phyloP scores from a whole-genome alignment of 64 coral and sea anemone species.

The Orbicella faveolata region DNA sequence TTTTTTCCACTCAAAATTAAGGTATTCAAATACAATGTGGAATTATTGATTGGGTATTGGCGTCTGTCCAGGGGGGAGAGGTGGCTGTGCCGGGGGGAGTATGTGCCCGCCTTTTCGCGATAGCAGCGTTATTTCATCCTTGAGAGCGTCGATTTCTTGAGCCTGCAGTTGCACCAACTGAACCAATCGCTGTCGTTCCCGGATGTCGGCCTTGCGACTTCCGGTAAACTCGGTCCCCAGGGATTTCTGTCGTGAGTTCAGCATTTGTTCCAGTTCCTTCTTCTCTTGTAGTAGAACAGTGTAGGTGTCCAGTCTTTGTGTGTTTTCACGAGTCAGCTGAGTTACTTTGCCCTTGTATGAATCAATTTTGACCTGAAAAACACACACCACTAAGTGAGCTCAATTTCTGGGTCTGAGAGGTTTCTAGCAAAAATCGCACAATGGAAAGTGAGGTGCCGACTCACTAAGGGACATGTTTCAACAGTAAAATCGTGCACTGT shows the following conservation, averaged over 20 bases:
- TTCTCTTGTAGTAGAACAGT: conserved; percentile 88
- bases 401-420: not conserved
- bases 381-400: conserved; percentile 1
- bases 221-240: conserved; percentile 95
- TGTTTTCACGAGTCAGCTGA: conserved; percentile 92
- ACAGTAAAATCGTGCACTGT: no score
- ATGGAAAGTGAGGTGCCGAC: no score
- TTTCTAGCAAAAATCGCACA: no score
- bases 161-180: conserved; percentile 96
- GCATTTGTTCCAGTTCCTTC: conserved; percentile 87
- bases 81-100: conserved; percentile 91
- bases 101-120: conserved; percentile 97
- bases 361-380: conserved; percentile 76
- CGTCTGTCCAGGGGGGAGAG: conserved; percentile 91
- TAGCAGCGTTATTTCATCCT: conserved; percentile 95
- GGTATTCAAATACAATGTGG: not conserved
- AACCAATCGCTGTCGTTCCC: conserved; percentile 92
- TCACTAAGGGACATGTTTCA: no score
- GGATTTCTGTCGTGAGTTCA: conserved; percentile 94
- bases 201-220: conserved; percentile 86
- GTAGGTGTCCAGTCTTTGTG: conserved; percentile 83
- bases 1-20: not conserved
- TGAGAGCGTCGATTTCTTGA: conserved; percentile 96
- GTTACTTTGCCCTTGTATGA: conserved; percentile 88
- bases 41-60: conserved; percentile 90